Base-by-base conservation (phyloP, 2,797 vertebrate genomes). In the Gymnocypris eckloni region DNA sequence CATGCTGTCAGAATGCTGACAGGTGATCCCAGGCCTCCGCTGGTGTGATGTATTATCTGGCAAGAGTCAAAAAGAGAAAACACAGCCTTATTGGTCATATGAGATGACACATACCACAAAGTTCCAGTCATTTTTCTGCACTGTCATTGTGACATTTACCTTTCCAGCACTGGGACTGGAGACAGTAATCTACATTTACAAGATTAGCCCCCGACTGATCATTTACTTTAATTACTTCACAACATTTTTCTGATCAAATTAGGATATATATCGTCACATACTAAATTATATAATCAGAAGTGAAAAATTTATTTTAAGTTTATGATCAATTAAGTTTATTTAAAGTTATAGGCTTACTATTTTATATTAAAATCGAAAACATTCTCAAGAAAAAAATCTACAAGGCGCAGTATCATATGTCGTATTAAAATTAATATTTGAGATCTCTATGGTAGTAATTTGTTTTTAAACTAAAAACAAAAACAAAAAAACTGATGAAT, bases 401-500 rank as follows among this genome's bases (percentile, higher is more conserved):
- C n/a, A 13, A 3, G 4, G 1, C 48, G 20, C 28, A 52, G 22
- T 50, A 22, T 67, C 18, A 79, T 33, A 20, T 48, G 18, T 48
- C n/a, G 6, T 2, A 2, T 4, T 48, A 69, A 22, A 52, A 5
- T 13, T 18, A 41, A 41, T 71, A 43, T 43, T 8, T 25, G 37
- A 28, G n/a, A 41, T 59, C 50, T 4, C 1, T 1, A 43, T n/a
- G 16, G 4, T 16, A 71, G 20, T 41, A 5, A 39, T 12, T 59
- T 59, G 25, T 52, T 52, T 12, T 37, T 54, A 22, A 22, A 56
- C 18, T 56, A 16, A 64, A 18, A 13, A 12, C 12, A 1, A 3
- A 48, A 28, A 64, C 4, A 4, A 7, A 18, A 85, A 84, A 82
- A 78, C 11, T 82, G 88, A 85, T 89, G 64, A 67, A 72, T 90